phyloP scores from a whole-genome alignment of 2,888 invertebrate genomes.

The Alcis repandata region DNA sequence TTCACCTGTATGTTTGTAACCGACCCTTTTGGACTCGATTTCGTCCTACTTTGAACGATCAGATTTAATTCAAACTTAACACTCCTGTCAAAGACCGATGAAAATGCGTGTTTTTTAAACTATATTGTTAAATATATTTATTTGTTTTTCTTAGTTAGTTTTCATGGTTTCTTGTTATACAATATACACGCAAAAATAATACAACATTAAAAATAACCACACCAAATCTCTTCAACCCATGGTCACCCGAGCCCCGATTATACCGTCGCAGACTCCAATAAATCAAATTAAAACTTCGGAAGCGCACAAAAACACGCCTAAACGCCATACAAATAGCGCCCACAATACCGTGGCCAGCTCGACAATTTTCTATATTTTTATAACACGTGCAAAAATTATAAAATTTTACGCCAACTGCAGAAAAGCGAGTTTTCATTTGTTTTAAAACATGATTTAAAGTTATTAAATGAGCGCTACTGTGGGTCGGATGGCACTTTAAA shows the following conservation, averaged over 20 bases:
- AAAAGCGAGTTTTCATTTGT: constrained; percentile 2
- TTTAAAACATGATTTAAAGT: not conserved
- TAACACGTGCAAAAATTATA: constrained; percentile 35
- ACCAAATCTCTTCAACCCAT: constrained; percentile 11
- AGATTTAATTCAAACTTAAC: too few species aligned
- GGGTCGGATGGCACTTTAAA: too few species aligned
- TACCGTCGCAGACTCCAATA: constrained; percentile 37
- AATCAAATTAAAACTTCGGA: constrained; percentile 34
- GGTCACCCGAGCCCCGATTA: constrained; percentile 43
- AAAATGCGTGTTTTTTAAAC: too few species aligned
- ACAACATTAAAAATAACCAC: too few species aligned
- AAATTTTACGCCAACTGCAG: constrained; percentile 20
- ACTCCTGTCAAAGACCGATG: too few species aligned
- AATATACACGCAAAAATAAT: too few species aligned
- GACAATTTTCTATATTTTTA: constrained; percentile 19
- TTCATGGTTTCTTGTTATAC: too few species aligned
- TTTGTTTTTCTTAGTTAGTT: too few species aligned
- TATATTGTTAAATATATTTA: too few species aligned
- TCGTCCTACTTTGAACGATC: too few species aligned
- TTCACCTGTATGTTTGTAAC: too few species aligned
- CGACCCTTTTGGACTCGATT: too few species aligned
- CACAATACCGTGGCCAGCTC: constrained; percentile 22
- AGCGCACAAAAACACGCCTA: constrained; percentile 25
- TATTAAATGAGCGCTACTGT: not conserved
- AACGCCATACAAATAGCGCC: constrained; percentile 1